Conservation (phyloP, 1,140 invertebrate genomes). For the Armadillidium nasatum region DNA sequence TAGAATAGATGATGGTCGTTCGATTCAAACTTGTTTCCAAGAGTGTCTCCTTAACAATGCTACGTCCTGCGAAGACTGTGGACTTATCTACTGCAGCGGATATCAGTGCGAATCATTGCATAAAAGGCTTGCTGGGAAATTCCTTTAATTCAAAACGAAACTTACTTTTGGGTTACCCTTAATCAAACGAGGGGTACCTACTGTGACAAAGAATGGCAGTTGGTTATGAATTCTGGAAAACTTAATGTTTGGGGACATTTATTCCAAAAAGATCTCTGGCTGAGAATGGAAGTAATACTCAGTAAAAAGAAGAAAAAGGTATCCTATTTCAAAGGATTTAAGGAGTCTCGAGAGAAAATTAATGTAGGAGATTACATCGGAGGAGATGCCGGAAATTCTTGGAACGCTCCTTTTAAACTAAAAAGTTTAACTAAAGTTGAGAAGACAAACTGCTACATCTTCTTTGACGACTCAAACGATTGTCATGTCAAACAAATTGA, state of each 20-base stretch:
- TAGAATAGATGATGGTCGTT: too few species aligned
- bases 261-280: neutral
- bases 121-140: neutral
- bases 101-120: neutral
- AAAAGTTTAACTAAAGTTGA: neutral
- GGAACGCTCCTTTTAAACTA: neutral
- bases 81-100: neutral
- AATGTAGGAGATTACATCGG: neutral
- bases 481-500: neutral
- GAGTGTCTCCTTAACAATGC: too few species aligned
- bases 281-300: neutral
- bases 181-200: neutral
- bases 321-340: neutral
- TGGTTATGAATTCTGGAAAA: neutral
- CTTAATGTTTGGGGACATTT: neutral
- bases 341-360: neutral
- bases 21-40: too few species aligned
- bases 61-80: too few species aligned
- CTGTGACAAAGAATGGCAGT: neutral
- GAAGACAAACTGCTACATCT: neutral
- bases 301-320: neutral
- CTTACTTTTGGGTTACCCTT: neutral
- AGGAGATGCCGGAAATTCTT: neutral
- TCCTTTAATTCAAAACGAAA: neutral
- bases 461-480: neutral